These are phyloP conservation scores for Ischnura elegans DNA, from an alignment of 2,888 invertebrate genomes.

Conservation along the genomic window DNA sequence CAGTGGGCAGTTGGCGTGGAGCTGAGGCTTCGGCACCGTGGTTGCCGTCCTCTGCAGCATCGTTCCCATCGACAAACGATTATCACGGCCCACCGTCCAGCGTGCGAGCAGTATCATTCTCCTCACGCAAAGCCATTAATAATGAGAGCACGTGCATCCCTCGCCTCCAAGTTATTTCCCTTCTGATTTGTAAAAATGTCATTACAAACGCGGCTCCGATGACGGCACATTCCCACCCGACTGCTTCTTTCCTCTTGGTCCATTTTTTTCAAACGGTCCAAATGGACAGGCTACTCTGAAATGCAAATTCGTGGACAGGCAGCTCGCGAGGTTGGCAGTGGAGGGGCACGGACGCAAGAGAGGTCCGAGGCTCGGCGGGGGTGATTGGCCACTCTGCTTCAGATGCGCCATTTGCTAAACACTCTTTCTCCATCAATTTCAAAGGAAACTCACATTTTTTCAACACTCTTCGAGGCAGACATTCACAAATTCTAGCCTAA, in stretches of 20 bases:
- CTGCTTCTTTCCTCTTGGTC: neutral
- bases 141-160: neutral
- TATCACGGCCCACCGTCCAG: neutral
- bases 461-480: too few relatives aligned
- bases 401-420: too few relatives aligned
- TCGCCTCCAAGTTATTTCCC: neutral
- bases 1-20: too few relatives aligned
- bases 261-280: neutral
- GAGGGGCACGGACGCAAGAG: neutral
- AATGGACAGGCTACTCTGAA: neutral
- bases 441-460: too few relatives aligned
- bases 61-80: neutral
- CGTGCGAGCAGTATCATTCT: neutral
- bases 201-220: neutral
- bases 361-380: neutral
- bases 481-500: too few relatives aligned
- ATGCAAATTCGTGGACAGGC: neutral
- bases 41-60: too few relatives aligned
- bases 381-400: neutral
- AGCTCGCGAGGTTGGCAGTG: neutral
- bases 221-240: neutral
- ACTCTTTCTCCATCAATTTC: too few relatives aligned
- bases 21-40: too few relatives aligned
- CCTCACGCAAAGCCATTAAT: neutral
- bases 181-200: neutral